Base-by-base conservation (phyloP, 2,113 vertebrate species). In the Fulica atra region DNA sequence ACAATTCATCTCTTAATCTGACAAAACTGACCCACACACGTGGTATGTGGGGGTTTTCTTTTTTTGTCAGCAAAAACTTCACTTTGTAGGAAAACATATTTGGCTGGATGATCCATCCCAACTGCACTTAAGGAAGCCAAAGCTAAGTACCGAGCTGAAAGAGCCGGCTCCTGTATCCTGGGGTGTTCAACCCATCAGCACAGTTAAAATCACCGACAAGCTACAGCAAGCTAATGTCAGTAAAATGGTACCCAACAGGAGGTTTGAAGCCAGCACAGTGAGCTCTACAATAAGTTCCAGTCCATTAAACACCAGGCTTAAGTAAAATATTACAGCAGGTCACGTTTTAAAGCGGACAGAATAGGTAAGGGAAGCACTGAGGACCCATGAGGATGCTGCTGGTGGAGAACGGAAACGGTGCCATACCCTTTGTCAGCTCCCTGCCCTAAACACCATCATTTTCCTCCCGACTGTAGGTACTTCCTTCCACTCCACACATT, bases 181-280 rank as follows among this genome's bases (percentile, higher is more conserved):
- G 59, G 92, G 87, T 11, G 2, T 59, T 72, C 81, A 82, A 89
- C 70, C 92, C 79, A 89, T 89, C 54, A 36, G 54, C 68, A 18
- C 50, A 80, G 66, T 63, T 89, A 96, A 80, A 87, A 93, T 81
- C 93, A 72, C 63, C 36, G 87, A 92, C 78, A 89, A 89, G 70
- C 84, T 72, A 65, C 57, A 57, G 91, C 86, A 84, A 92, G 83
- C 40, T 89, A 91, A 97, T 88, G 79, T 35, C 92, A 82, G 79
- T 72, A 80, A 96, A 93, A 96, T 89, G 93, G 89, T 94, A 89
- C 89, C 95, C 92, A 96, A 89, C 66, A 94, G 94, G 88, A 94
- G 85, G 87, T 31, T 82, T 81, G 87, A 85, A 80, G 74, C 74
- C 73, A 70, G 66, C 59, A 88, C 68, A 73, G 88, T 81, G 81